These are phyloP conservation scores for Sylvilagus bachmani DNA, from an alignment of 2,113 vertebrate genomes.

Conservation along the genomic window DNA sequence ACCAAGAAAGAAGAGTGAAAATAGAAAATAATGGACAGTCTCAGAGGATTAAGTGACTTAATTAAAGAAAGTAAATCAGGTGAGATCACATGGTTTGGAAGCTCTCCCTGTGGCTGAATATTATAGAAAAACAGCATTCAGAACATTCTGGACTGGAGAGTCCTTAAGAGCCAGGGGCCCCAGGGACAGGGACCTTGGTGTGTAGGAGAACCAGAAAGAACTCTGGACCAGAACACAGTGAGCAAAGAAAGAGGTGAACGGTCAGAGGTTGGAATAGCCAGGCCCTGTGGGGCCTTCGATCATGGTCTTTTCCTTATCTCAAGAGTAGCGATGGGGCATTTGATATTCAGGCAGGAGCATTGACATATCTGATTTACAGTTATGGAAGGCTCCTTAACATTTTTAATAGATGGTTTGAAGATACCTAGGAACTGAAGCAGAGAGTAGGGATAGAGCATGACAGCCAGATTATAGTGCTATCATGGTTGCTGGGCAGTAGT, in stretches of 20 bases:
- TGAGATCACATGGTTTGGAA: not conserved
- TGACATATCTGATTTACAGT: not conserved
- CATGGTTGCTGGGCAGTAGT: not conserved
- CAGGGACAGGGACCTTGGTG: not conserved
- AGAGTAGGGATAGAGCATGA: no score
- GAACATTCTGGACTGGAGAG: not conserved
- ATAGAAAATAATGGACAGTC: not conserved
- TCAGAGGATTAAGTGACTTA: slow-evolving; percentile 19
- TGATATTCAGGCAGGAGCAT: accelerated
- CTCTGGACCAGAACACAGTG: not conserved
- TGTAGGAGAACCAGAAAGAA: not conserved
- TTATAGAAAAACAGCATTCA: slow-evolving; percentile 12
- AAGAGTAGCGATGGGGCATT: not conserved
- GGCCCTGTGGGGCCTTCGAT: not conserved
- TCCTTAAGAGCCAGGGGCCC: not conserved
- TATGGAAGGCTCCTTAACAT: not conserved
- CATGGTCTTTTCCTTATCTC: not conserved
- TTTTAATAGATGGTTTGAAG: not conserved
- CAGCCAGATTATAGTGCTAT: not conserved
- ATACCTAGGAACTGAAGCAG: not conserved
- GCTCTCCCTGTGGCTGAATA: not conserved
- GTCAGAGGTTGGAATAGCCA: not conserved
- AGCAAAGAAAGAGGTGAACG: not conserved
- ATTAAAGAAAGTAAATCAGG: not conserved
- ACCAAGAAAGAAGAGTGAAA: not conserved